Evolutionary conservation across 2,113 vertebrate genomes (phyloP).

Genomic region (Alligator sinensis): DNA sequence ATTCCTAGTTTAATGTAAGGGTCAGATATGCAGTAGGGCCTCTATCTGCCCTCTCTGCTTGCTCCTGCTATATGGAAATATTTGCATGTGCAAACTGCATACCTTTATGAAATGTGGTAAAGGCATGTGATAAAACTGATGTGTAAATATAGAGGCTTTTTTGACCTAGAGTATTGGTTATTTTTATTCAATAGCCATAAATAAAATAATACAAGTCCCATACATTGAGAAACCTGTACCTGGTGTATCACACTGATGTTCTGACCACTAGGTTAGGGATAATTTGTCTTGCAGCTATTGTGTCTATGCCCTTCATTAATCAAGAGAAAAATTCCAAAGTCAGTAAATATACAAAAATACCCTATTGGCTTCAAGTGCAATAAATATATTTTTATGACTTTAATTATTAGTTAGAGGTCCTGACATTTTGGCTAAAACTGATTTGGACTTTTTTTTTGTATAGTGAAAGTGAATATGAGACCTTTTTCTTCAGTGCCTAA

Average conservation of each 20-base stretch:
- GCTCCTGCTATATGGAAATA: neutral
- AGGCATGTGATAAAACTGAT: rapidly evolving
- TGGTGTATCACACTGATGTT: neutral
- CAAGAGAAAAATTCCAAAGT: neutral
- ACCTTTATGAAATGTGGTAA: neutral
- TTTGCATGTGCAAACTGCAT: neutral
- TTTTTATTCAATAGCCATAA: neutral
- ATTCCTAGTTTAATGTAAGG: neutral
- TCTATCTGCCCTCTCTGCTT: neutral
- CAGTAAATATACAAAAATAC: neutral
- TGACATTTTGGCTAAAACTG: neutral
- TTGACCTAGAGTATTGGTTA: neutral
- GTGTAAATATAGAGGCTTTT: neutral
- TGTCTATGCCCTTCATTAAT: neutral
- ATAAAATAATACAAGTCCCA: neutral
- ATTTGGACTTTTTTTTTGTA: neutral
- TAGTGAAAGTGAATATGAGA: neutral
- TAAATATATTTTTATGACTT: neutral
- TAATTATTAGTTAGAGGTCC: neutral
- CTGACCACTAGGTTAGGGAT: neutral
- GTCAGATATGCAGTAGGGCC: rapidly evolving
- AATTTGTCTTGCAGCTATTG: neutral
- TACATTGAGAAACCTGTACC: neutral
- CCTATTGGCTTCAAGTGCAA: neutral
- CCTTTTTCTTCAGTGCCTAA: neutral